Percentiles rank a stretch among this genome's conserved stretches.
phyloP scores from a whole-genome alignment of 2,797 vertebrate species.

The Leucoraja ocellata region DNA sequence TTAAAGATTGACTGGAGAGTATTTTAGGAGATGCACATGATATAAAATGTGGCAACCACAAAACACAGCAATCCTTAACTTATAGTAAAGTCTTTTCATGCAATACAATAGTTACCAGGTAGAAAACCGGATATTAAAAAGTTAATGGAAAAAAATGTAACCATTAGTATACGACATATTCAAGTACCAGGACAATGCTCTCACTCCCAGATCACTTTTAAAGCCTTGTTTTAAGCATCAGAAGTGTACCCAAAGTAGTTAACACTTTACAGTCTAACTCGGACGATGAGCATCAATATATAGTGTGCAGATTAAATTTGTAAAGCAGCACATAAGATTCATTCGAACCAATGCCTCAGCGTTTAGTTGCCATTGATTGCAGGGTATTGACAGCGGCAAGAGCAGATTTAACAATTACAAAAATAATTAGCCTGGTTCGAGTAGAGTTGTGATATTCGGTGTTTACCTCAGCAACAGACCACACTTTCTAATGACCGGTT shows the following conservation, averaged over 20 bases:
- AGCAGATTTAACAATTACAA: not conserved
- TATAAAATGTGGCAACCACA: not conserved
- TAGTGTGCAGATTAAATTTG: not conserved
- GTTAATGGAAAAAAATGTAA: not conserved
- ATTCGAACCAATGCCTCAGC: not conserved
- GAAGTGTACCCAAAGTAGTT: not conserved
- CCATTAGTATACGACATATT: conserved; percentile 20
- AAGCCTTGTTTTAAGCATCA: conserved; percentile 3
- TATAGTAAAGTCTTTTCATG: not conserved
- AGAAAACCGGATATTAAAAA: conserved; percentile 2
- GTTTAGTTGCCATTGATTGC: not conserved
- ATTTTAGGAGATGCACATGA: not conserved
- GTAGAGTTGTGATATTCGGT: not conserved
- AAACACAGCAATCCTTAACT: conserved; percentile 29
- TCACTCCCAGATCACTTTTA: conserved; percentile 37
- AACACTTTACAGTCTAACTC: conserved; percentile 24
- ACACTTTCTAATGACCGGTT: not conserved
- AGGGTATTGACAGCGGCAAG: not conserved
- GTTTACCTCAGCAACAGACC: not conserved
- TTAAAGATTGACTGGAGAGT: conserved; percentile 24
- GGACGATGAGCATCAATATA: not conserved
- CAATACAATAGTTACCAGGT: not conserved
- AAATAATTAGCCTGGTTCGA: not conserved
- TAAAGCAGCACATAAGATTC: not conserved
- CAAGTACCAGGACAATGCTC: conserved; percentile 34